Evolutionary conservation across 2,113 vertebrate genomes (phyloP), one percentile per base, ranked within the genome.

Genomic region (Alouatta palliata): DNA sequence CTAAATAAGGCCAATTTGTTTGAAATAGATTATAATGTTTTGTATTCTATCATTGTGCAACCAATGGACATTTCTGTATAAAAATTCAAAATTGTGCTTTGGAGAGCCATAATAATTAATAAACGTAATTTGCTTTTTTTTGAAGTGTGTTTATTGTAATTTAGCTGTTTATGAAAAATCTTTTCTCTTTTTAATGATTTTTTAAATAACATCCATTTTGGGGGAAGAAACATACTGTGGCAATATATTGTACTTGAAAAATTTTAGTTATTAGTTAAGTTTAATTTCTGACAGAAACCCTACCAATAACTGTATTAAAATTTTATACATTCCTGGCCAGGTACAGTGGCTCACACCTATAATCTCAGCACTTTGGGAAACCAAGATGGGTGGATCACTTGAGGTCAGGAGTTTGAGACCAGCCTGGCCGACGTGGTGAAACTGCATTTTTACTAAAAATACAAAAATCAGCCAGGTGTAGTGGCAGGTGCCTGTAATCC

Each of bases 11-110:
- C 32, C 71, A 87, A 76, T 93, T 2, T 80, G 6, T 45, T 71
- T 66, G 25, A 96, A 87, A 96, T 70, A 47, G 35, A 23, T 80
- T 87, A 32, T 83, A 93, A 35, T 66, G 56, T 79, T 87, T 94
- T 40, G 71, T n/a, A 68, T 47, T 6, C 37, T 61, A 10, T 47
- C 35, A 91, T 32, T 61, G 21, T 81, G 68, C 8, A n/a, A 32
- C 66, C 40, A 87, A 92, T 43, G 73, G 23, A 64, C 1, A 82
- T 90, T 94, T 92, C 47, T 20, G 37, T 68, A 2, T 79, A 77
- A 86, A 96, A 95, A 30, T 37, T 47, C 71, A 86, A 88, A 52
- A 77, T 82, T 92, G 10, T 66, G 82, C 52, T 92, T 85, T 83
- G 7, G 37, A 83, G 21, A 43, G 3, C 14, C 49, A 91, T 21